phyloP scores from a whole-genome alignment of 2,888 invertebrate species.

The Spodoptera exigua region DNA sequence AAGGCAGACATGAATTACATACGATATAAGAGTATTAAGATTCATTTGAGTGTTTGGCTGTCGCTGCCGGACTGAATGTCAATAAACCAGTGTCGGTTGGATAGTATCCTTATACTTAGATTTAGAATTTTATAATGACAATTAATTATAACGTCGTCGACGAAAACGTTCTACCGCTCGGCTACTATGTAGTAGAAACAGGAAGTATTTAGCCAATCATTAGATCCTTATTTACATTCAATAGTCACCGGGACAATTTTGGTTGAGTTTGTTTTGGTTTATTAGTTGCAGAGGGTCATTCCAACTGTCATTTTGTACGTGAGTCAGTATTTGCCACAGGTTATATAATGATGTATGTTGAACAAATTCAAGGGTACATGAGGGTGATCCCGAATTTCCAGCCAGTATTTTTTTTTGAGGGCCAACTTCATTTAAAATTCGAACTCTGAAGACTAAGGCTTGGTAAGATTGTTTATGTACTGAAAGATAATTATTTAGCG shows the following conservation, averaged over 20 bases:
- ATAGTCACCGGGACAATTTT: constrained; percentile 43
- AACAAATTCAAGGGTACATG: constrained; percentile 13
- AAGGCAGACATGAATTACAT: constrained; percentile 51
- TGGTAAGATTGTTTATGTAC: too few relatives aligned
- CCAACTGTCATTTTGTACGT: constrained; percentile 33
- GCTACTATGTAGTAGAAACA: constrained; percentile 43
- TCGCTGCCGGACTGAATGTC: constrained; percentile 71
- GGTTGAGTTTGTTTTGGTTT: constrained; percentile 29
- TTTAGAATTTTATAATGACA: constrained; percentile 68
- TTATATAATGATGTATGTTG: constrained; percentile 32
- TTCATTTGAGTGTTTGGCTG: constrained; percentile 69
- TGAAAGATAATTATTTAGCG: too few relatives aligned
- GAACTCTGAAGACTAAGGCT: too few relatives aligned
- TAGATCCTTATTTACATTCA: constrained; percentile 56
- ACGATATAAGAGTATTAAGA: constrained; percentile 69
- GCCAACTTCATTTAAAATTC: too few relatives aligned
- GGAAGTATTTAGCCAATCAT: constrained; percentile 52
- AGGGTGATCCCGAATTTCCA: too few relatives aligned
- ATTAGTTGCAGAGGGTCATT: constrained; percentile 34
- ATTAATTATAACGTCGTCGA: constrained; percentile 65
- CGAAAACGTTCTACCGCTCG: constrained; percentile 54
- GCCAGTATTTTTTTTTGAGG: too few relatives aligned
- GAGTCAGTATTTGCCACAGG: constrained; percentile 35
- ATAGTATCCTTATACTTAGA: constrained; percentile 62
- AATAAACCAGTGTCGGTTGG: constrained; percentile 72